Evolutionary conservation across 2,113 vertebrate species (phyloP), one percentile per base, ranked within the genome.

Genomic region (Lethenteron camtschaticum): DNA sequence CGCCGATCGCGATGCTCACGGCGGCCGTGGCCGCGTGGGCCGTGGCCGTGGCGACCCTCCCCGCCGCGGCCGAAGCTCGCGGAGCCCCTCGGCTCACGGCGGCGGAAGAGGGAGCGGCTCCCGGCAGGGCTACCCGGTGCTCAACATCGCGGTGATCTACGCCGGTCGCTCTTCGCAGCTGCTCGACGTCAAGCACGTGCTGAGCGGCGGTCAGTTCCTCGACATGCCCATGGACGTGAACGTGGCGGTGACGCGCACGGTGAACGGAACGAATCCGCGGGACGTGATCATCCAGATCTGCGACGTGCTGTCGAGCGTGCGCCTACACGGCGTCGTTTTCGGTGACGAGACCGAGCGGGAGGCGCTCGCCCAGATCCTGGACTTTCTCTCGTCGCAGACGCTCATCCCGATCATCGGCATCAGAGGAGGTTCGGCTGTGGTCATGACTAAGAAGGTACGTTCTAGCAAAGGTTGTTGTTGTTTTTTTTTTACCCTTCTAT

Each of bases 351-450:
- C 78, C 7, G 75, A 79, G 72, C 77, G 81, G 9, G 78, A 79
- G 70, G 87, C 88, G 57, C 79, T 95, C 73, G 87, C 88, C 68
- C 90, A 87, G 72, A 89, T 95, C 81, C 84, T 95, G 66, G 90
- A 95, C 81, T 95, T 95, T 79, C 81, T 95, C 73, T 92, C 90
- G 11, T 89, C 90, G 2, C 90, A 94, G 82, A 92, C 89, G 74
- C 85, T 87, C 18, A 85, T 95, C 76, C 90, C 90, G 75, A 90
- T 95, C 77, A 81, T 91, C 77, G 87, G 87, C 74, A 85, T 95
- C 76, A 87, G 88, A 76, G 90, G 90, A 73, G 89, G 88, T 77
- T 83, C 87, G 7, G 87, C 88, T 77, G 83, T 90, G 77, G 90
- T 90, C 70, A 84, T 90, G 78, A 88, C 88, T 77, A 88, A 87